Conservation (phyloP, 1,140 invertebrate genomes). For the Araneus ventricosus region DNA sequence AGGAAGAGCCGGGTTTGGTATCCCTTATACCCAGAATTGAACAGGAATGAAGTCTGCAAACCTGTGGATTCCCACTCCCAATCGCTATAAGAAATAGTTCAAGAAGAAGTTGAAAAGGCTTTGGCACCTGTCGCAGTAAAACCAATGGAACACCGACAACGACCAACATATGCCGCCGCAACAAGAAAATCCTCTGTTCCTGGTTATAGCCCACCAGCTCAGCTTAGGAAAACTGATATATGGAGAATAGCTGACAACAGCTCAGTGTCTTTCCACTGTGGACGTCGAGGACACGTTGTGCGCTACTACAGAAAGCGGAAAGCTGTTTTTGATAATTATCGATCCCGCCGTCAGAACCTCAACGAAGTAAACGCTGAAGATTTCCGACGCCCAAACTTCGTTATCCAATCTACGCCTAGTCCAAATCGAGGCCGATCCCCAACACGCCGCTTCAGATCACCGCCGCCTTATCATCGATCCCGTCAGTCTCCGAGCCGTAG, state of each 20-base stretch:
- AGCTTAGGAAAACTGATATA: constrained; percentile 39
- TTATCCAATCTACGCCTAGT: not conserved
- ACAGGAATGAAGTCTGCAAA: not conserved
- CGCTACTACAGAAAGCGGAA: not conserved
- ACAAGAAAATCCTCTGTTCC: not conserved
- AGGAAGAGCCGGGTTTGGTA: not conserved
- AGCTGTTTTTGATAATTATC: not conserved
- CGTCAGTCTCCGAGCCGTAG: not conserved
- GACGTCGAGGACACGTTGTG: not conserved
- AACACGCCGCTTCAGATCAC: not conserved
- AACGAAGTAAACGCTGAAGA: not conserved
- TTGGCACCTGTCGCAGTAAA: too few species aligned
- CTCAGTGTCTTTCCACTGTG: constrained; percentile 27
- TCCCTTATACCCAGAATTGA: constrained; percentile 2
- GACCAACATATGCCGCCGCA: too few species aligned
- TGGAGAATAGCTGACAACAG: constrained; percentile 4
- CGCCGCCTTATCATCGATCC: not conserved
- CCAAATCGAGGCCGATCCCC: not conserved
- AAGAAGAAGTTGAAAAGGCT: constrained; percentile 20
- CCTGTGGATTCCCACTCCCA: not conserved
- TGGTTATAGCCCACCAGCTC: not conserved
- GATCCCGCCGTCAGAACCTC: not conserved
- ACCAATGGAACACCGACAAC: not conserved
- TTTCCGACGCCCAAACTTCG: not conserved
- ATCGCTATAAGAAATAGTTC: not conserved